Evolutionary conservation across 1,140 invertebrate species (phyloP), one percentile per base, ranked within the genome.

Genomic region (Zophobas atratus): DNA sequence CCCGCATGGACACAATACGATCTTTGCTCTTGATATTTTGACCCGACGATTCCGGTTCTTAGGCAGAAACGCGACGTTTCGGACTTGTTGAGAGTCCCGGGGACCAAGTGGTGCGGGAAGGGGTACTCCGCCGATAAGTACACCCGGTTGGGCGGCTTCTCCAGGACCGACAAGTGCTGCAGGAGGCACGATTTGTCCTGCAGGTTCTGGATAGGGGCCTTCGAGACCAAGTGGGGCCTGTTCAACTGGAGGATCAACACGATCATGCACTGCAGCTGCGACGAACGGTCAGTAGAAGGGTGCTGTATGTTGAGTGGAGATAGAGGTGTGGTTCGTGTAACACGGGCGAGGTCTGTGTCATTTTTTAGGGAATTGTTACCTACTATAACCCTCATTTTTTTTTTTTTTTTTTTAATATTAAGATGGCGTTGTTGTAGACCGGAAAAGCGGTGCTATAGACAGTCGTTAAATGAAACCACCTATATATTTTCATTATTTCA

Each of bases 51-150:
- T 36, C 36, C 33, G 35, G 60, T 57, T 77, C 77, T 57, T 55
- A 84, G 83, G 75, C 70, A 75, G 34, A 85, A 83, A 74, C 78
- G 87, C 55, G 89, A 84, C 87, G 90, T 80, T 85, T 91, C 55
- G 87, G 91, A 93, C 79, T 80, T 92, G 46, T 88, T 95, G 41
- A 88, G 93, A 53, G 90, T 94, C 51, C 94, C 95, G 0, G 94
- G 94, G 0, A 97, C 95, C 0, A 92, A 94, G 82, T 96, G 96
- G 95, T 97, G 95, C 85, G 96, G 96, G 1, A 92, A 92, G 77
- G 95, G 95, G 4, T 92, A 92, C 83, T 90, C 91, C 0, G 95
- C 94, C 0, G 90, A 89, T 6, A 90, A 92, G 80, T 95, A 93
- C 83, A 91, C 92, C 1, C 91, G 96, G 81, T 87, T 97, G 2